Base-by-base conservation (phyloP, 2,797 vertebrate genomes). In the Smutsia gigantea region DNA sequence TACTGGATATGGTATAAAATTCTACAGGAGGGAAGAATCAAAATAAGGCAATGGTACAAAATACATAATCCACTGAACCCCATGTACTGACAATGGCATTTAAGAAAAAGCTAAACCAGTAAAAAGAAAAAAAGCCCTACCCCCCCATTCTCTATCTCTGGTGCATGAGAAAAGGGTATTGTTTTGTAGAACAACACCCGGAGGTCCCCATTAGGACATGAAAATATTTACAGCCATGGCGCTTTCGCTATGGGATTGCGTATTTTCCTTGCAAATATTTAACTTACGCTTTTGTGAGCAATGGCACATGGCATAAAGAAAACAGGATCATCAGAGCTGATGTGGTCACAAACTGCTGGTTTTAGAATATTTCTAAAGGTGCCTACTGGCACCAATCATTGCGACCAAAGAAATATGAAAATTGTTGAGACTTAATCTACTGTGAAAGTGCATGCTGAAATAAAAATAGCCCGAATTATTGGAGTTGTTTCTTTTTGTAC, bases 211-310 rank as follows among this genome's bases (percentile, higher is more conserved):
- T 94, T 91, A 94, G 68, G 53, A 94, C 87, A 81, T 27, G 75
- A 68, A 95, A 92, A 93, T 14, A 51, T 61, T 49, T 61, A 84
- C 1, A 93, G 94, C 77, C 2, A 75, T 13, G 29, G 69, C 72
- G 31, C 18, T 96, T 97, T 95, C 2, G 39, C 91, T 31, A 11
- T 68, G 85, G 55, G n/a, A 86, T n/a, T 83, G 1, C 21, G 0
- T 87, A 75, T 95, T 97, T 97, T 95, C 90, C 90, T 72, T 42
- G n/a, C 81, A 34, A 94, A 98, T 97, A 83, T 46, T 49, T 57
- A 93, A 37, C 19, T 94, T 92, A 15, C 4, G 68, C 29, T 96
- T 97, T 95, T 88, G 82, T 90, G 93, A 97, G 63, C 53, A 95
- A 64, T 0, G 68, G n/a, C 59, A 69, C 42, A 39, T 14, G 3